Evolutionary conservation across 2,113 vertebrate genomes (phyloP), one percentile per base, ranked within the genome.

Genomic region (Pterocles burchelli): DNA sequence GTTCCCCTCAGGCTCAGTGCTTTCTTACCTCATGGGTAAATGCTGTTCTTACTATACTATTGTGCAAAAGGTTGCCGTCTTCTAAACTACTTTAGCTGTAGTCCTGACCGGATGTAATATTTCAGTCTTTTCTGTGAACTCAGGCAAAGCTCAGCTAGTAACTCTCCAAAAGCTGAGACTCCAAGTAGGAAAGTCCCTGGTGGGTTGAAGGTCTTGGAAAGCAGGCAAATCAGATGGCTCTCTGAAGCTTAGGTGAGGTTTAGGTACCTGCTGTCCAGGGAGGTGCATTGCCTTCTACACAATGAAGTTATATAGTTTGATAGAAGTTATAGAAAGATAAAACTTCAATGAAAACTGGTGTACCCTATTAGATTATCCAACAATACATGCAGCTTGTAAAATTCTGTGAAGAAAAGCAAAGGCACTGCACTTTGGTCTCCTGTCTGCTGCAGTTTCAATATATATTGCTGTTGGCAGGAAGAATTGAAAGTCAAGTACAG

Each of bases 401-500:
- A 25, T 45, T 80, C 33, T 54, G 36, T 62, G 55, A 74, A 80
- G 55, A 70, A 77, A 94, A 89, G 51, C 43, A 79, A 90, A 89
- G 54, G 55, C 45, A 55, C 8, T 55, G 75, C 52, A 48, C 29
- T 90, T 62, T 28, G 46, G 29, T 22, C 52, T 67, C 43, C 45
- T 34, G 70, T 11, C 45, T 79, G 38, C 67, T 74, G 41, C 61
- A 73, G 54, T 57, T 80, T 55, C 77, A 51, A 0, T 21, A 36
- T 10, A 8, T 26, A 8, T 11, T 76, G 38, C 8, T 85, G 61
- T 12, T 63, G 70, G 81, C 67, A 85, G 59, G 61, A 10, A 61
- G 38, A 71, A 46, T 19, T 51, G 66, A 85, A 77, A 29, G 43
- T 29, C 19, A 24, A 81, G 46, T 2, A 33, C 31, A 51, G 59